A percentile compares a stretch with the other conserved stretches of the same genome.
Evolutionary conservation across 2,888 invertebrate species (phyloP).

Genomic region (Heteropelma amictum): DNA sequence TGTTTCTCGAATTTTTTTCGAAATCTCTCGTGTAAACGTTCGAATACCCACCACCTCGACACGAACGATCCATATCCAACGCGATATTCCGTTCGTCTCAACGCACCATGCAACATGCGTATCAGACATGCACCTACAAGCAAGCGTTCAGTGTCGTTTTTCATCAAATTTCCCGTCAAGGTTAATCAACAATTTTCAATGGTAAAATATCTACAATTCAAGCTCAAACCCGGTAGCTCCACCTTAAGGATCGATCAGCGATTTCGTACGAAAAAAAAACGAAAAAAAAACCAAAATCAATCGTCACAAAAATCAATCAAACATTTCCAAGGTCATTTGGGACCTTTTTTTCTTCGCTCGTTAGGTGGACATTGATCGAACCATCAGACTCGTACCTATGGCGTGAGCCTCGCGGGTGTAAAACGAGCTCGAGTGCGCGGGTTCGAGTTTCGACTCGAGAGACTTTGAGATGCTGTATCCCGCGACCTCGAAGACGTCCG

Average conservation of each 20-base stretch:
- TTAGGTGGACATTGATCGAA: too few species aligned
- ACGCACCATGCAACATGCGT: conserved; percentile 72
- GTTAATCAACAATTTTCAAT: too few species aligned
- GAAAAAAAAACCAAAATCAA: too few species aligned
- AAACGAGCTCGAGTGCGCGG: conserved; percentile 59
- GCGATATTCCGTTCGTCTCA: conserved; percentile 67
- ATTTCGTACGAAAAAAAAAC: too few species aligned
- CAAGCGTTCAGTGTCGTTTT: conserved; percentile 48
- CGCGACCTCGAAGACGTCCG: conserved; percentile 68
- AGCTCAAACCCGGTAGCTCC: too few species aligned
- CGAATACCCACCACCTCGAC: conserved; percentile 71
- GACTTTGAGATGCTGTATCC: conserved; percentile 68
- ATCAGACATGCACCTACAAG: conserved; percentile 74
- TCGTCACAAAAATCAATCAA: too few species aligned
- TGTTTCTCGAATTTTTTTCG: not conserved
- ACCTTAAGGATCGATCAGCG: too few species aligned
- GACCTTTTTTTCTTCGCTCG: too few species aligned
- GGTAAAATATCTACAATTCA: too few species aligned
- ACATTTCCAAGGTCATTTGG: too few species aligned
- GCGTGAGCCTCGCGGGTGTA: conserved; percentile 61
- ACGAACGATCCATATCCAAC: conserved; percentile 70
- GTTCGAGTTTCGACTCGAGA: conserved; percentile 63
- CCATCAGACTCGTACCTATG: conserved; percentile 66
- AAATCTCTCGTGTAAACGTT: not conserved
- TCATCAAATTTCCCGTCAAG: not conserved